Conservation (phyloP, 2,113 vertebrate genomes). For the Ophthalmolycus amberensis region DNA sequence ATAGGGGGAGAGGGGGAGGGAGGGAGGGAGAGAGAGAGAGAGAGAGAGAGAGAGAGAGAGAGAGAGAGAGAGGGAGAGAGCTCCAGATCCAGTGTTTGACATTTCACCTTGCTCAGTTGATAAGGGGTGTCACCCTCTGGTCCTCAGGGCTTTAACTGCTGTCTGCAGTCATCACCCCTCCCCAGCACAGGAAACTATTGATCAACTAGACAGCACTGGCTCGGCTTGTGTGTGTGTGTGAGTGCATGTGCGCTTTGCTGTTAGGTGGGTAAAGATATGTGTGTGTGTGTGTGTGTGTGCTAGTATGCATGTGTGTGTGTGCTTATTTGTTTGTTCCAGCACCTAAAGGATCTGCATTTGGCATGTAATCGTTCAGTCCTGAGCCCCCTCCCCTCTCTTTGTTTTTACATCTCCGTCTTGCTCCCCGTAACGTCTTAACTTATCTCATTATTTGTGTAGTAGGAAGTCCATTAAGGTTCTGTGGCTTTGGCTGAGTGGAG, state of each 20-base stretch:
- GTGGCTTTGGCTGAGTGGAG: slow-evolving; percentile 60
- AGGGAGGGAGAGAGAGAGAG: slow-evolving; percentile 7
- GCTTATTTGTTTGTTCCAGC: slow-evolving; percentile 19
- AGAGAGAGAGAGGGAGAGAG: slow-evolving; percentile 52
- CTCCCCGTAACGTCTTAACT: slow-evolving; percentile 58
- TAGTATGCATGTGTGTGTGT: neutral
- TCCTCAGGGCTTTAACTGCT: slow-evolving; percentile 80
- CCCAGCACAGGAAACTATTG: slow-evolving; percentile 80
- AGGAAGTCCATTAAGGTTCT: slow-evolving; percentile 72
- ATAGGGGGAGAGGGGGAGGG: neutral
- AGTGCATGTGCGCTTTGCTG: slow-evolving; percentile 27
- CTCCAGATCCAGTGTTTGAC: slow-evolving; percentile 81
- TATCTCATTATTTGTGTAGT: slow-evolving; percentile 65
- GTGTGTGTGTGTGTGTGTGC: slow-evolving; percentile 23
- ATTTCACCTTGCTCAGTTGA: slow-evolving; percentile 83
- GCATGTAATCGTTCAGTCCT: slow-evolving; percentile 19
- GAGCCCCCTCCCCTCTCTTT: slow-evolving; percentile 28
- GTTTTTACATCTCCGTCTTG: slow-evolving; percentile 46
- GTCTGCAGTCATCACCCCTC: slow-evolving; percentile 77
- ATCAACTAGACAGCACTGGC: slow-evolving; percentile 76
- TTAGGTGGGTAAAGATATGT: slow-evolving; percentile 40
- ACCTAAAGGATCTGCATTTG: slow-evolving; percentile 53
- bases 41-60: too few relatives aligned
- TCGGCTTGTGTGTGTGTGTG: slow-evolving; percentile 33
- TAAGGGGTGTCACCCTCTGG: slow-evolving; percentile 81